Evolutionary conservation across 2,888 invertebrate genomes (phyloP).

Genomic region (Pristionchus japonicus): DNA sequence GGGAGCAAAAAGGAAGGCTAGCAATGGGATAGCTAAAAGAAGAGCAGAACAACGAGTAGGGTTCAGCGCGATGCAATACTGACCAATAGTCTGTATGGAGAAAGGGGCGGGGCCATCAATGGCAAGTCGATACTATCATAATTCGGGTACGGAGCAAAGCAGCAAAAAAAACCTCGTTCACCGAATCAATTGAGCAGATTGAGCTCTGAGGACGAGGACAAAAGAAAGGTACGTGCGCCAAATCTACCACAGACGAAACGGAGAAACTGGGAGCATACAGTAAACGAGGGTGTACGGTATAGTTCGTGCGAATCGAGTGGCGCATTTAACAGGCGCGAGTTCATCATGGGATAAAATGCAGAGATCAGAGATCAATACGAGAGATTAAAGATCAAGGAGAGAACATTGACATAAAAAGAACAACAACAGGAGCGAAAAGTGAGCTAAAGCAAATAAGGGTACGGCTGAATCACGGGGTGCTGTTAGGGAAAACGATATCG

Average conservation of each 20-base stretch:
- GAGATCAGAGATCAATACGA: not conserved
- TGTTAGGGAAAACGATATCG: not conserved
- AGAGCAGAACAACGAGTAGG: not conserved
- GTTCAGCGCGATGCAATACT: not conserved
- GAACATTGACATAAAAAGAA: not conserved
- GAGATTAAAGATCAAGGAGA: not conserved
- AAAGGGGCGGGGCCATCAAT: not conserved
- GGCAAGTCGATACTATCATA: not conserved
- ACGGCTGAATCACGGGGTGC: not conserved
- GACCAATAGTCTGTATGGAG: too few species aligned
- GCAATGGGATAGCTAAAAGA: not conserved
- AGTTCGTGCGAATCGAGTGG: not conserved
- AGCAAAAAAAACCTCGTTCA: too few species aligned
- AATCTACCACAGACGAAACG: not conserved
- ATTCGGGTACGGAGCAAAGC: not conserved
- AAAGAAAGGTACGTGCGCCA: not conserved
- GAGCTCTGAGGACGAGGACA: not conserved
- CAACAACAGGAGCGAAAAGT: conserved; percentile 7
- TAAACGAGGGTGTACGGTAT: not conserved
- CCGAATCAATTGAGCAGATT: not conserved
- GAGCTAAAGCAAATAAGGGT: conserved; percentile 19
- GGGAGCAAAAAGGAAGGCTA: not conserved
- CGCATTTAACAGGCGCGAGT: not conserved
- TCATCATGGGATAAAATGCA: not conserved
- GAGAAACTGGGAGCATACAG: not conserved